A percentile compares a stretch with the other conserved stretches of the same genome.
Conservation (phyloP, 2,113 vertebrate species). For the Tyto alba region DNA sequence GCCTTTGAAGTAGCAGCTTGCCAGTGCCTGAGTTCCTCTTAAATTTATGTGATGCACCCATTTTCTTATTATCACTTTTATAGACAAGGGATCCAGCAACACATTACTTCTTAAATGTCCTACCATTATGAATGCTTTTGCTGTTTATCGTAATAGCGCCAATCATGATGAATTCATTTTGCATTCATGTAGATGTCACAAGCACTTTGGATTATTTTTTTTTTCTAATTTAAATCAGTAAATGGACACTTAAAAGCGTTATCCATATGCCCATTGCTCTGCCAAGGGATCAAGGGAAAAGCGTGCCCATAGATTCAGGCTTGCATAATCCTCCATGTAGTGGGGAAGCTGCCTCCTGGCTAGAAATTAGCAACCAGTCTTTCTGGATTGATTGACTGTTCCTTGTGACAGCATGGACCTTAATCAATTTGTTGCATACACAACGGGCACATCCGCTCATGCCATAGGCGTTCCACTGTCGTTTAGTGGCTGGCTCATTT, state of each 20-base stretch:
- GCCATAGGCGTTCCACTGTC: not conserved
- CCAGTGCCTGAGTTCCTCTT: not conserved
- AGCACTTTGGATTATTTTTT: slow-evolving; percentile 24
- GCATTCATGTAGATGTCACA: slow-evolving; percentile 56
- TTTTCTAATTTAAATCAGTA: slow-evolving; percentile 58
- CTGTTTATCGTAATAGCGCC: slow-evolving; percentile 42
- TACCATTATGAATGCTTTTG: slow-evolving; percentile 60
- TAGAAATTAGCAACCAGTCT: slow-evolving; percentile 39
- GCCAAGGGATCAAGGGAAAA: slow-evolving; percentile 2
- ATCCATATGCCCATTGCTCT: not conserved
- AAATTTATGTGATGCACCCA: slow-evolving; percentile 25
- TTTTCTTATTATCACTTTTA: slow-evolving; percentile 58
- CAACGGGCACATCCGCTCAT: not conserved
- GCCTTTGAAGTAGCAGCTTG: slow-evolving; percentile 1
- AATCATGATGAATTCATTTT: slow-evolving; percentile 58
- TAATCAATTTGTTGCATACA: slow-evolving; percentile 32
- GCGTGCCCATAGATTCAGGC: not conserved
- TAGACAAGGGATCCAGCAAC: slow-evolving; percentile 32
- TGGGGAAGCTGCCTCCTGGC: not conserved
- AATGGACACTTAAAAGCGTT: slow-evolving; percentile 58
- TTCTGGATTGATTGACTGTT: slow-evolving; percentile 17
- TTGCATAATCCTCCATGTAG: not conserved
- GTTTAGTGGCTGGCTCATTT: not conserved
- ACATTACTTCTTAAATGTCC: slow-evolving; percentile 55
- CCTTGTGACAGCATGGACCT: slow-evolving; percentile 25